Evolutionary conservation across 2,797 vertebrate species (phyloP).

Genomic region (Takifugu rubripes): DNA sequence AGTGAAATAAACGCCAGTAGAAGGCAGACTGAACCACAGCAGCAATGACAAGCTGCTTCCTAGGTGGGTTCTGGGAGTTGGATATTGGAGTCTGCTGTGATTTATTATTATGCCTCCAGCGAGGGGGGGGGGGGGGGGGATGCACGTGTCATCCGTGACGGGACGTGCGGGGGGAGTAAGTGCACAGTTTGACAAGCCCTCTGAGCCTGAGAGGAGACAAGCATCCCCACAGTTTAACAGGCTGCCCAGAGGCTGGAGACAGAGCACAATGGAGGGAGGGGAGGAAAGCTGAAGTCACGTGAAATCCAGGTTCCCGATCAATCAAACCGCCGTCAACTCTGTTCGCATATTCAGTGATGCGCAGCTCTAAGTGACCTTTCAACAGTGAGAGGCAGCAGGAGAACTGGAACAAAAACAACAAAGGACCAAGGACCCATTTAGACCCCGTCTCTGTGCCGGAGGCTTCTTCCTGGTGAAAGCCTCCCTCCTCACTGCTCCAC

Average conservation of each 20-base stretch:
- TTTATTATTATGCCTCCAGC: constrained; percentile 40
- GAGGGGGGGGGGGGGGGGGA: constrained; percentile 20
- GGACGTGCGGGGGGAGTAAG: constrained; percentile 26
- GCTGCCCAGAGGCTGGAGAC: constrained; percentile 36
- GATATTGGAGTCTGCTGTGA: constrained; percentile 28
- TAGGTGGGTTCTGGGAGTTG: neutral
- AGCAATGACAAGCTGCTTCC: constrained; percentile 21
- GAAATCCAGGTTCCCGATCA: neutral
- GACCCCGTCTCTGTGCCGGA: constrained; percentile 26
- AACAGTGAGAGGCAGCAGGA: constrained; percentile 13
- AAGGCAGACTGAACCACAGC: neutral
- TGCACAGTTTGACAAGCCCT: constrained; percentile 57
- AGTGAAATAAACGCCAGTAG: too few species aligned
- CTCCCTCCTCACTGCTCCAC: constrained; percentile 32
- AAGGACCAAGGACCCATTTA: constrained; percentile 41
- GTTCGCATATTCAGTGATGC: neutral
- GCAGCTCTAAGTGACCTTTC: constrained; percentile 11
- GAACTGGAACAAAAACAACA: constrained; percentile 6
- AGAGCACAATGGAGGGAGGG: neutral
- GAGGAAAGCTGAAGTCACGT: constrained; percentile 11
- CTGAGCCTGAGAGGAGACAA: constrained; percentile 61
- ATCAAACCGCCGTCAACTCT: neutral
- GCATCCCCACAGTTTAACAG: constrained; percentile 51
- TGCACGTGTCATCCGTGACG: constrained; percentile 39
- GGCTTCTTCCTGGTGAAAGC: constrained; percentile 43